These are phyloP conservation scores for Heliconius erato DNA, from an alignment of 2,888 invertebrate genomes.

Conservation along the genomic window DNA sequence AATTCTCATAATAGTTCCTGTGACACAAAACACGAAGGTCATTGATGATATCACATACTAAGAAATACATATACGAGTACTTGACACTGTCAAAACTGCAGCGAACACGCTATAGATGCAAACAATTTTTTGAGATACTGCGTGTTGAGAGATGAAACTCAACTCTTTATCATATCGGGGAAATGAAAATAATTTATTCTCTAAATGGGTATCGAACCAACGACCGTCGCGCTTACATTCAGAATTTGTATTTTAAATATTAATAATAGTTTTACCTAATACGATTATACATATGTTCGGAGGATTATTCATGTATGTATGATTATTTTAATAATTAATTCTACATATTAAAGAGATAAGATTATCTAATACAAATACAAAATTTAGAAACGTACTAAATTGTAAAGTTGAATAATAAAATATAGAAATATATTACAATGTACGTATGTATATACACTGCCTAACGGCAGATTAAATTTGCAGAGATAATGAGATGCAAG, in stretches of 20 bases:
- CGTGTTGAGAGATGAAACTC: no score
- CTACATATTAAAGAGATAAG: background rate
- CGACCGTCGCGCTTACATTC: no score
- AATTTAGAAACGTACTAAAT: background rate
- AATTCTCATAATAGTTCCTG: slow-evolving; percentile 45
- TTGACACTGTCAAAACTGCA: background rate
- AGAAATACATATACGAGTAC: slow-evolving; percentile 5
- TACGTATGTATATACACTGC: background rate
- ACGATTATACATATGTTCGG: no score
- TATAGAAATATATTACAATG: background rate
- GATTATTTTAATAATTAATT: no score
- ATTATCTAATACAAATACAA: background rate
- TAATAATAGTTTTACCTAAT: no score
- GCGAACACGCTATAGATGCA: background rate
- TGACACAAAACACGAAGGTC: slow-evolving; percentile 72
- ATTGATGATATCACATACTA: slow-evolving; percentile 68
- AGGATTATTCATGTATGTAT: no score
- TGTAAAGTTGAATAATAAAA: background rate
- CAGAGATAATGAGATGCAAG: slow-evolving; percentile 28
- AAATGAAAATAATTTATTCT: no score
- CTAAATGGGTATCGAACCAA: no score
- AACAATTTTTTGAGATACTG: background rate
- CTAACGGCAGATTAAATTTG: slow-evolving; percentile 21
- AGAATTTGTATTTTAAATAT: no score
- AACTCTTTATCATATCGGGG: no score